phyloP scores from a whole-genome alignment of 2,888 invertebrate genomes.

The Apantesis nais region DNA sequence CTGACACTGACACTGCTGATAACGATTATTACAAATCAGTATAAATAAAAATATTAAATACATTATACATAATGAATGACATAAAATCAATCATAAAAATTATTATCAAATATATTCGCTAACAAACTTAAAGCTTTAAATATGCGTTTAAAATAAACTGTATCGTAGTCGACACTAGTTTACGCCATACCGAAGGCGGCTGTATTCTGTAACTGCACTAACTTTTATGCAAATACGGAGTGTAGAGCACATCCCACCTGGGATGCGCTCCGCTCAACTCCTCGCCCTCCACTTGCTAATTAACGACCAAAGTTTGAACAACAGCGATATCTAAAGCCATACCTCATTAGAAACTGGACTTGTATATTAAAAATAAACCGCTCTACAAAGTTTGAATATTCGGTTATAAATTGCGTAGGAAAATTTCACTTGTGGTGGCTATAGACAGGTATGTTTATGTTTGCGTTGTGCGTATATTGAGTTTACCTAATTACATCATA shows the following conservation, averaged over 20 bases:
- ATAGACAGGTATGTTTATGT: background rate
- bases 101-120: too few species aligned
- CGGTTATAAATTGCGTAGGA: slow-evolving; percentile 15
- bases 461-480: background rate
- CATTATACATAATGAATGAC: too few species aligned
- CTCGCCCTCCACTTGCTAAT: slow-evolving; percentile 62
- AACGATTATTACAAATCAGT: too few species aligned
- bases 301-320: slow-evolving; percentile 71
- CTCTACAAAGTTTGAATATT: slow-evolving; percentile 35
- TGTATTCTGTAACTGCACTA: slow-evolving; percentile 61
- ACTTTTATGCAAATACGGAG: slow-evolving; percentile 70
- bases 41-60: too few species aligned
- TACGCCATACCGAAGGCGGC: slow-evolving; percentile 45
- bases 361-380: slow-evolving; percentile 42
- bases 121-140: background rate
- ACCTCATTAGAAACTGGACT: slow-evolving; percentile 61
- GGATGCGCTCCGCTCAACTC: slow-evolving; percentile 53
- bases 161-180: slow-evolving; percentile 42
- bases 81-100: too few species aligned
- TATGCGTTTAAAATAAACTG: slow-evolving; percentile 7
- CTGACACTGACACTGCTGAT: too few species aligned
- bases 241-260: slow-evolving; percentile 70
- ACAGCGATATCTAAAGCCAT: slow-evolving; percentile 60
- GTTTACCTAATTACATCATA: background rate
- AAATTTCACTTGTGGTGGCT: slow-evolving; percentile 14